Evolutionary conservation across 2,113 vertebrate genomes (phyloP), one percentile per base, ranked within the genome.

Genomic region (Fukomys damarensis): DNA sequence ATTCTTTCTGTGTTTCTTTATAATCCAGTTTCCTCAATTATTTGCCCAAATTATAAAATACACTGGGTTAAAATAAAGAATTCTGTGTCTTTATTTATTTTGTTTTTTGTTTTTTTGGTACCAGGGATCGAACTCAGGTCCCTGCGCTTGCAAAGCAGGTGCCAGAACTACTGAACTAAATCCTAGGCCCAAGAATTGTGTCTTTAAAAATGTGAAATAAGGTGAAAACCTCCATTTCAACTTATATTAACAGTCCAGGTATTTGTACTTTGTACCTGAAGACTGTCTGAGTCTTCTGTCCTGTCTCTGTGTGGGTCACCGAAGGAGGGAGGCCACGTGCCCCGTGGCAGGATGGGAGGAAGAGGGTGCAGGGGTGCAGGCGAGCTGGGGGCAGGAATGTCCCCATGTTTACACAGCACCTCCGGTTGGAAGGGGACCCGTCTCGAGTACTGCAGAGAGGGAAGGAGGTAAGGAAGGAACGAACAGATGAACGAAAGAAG

Each of bases 261-360:
- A 3, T 68, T 58, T 52, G 43, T 17, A 13, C 35, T 32, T 66
- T 7, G 3, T 43, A 17, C 22, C 3, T 28, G 56, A 13, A 63
- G 35, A 11, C 32, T 58, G 4, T 79, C 61, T n/a, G 14, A 56
- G 11, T 4, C 56, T 16, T 7, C 1, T 41, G 26, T 8, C 22
- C 1, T 3, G 3, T 43, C 16, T 5, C 5, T 14, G 14, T 24
- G 13, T 2, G 41, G 49, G 43, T 32, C 1, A 0, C 7, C 4
- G 32, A 68, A 16, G 56, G 30, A 1, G 26, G 19, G 17, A 41
- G 22, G 19, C 41, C 19, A 74, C 70, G 22, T 74, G 9, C 70
- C 72, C 38, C 13, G 35, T 3, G 9, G 3, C 13, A 22, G 10
- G 0, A 3, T 4, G 11, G 30, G 16, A 19, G 16, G 19, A 35